Percentiles rank a stretch among this genome's conserved stretches.
These are phyloP conservation scores for Stenodera caucasica DNA, from an alignment of 2,888 invertebrate genomes.

Conservation along the genomic window DNA sequence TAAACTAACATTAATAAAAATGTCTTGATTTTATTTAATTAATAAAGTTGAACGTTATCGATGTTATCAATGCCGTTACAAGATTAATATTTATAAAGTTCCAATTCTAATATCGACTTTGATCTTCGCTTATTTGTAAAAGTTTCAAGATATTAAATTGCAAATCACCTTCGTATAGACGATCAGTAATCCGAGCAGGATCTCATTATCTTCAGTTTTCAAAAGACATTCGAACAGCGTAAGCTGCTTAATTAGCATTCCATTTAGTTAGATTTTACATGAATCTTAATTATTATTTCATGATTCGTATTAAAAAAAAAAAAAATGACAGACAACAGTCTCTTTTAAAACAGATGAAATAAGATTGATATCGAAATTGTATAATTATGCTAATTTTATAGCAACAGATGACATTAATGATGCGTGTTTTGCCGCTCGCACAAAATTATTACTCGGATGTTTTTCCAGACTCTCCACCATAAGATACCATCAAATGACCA, in stretches of 20 bases:
- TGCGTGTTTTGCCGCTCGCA: constrained; percentile 37
- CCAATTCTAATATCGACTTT: constrained; percentile 18
- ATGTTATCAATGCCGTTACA: too few species aligned
- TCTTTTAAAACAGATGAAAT: background rate
- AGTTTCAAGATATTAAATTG: constrained; percentile 47
- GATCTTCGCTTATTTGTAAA: constrained; percentile 36
- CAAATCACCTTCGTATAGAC: constrained; percentile 42
- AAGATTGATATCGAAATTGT: constrained; percentile 45
- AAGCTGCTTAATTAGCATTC: constrained; percentile 49
- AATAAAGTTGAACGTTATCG: too few species aligned
- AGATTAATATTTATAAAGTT: too few species aligned
- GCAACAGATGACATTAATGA: constrained; percentile 47
- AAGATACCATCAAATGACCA: constrained; percentile 31
- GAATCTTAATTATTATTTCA: constrained; percentile 45
- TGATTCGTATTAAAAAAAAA: too few species aligned
- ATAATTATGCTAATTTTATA: constrained; percentile 48
- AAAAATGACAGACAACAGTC: too few species aligned
- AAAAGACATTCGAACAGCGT: constrained; percentile 40
- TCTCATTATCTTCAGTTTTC: constrained; percentile 36
- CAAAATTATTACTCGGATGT: constrained; percentile 35
- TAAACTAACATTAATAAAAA: too few species aligned
- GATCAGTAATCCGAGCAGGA: constrained; percentile 39
- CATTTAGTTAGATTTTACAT: constrained; percentile 34
- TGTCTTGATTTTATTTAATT: too few species aligned
- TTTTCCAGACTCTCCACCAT: constrained; percentile 31